Conservation (phyloP, 2,797 vertebrate genomes). For the Rhinoraja longicauda region DNA sequence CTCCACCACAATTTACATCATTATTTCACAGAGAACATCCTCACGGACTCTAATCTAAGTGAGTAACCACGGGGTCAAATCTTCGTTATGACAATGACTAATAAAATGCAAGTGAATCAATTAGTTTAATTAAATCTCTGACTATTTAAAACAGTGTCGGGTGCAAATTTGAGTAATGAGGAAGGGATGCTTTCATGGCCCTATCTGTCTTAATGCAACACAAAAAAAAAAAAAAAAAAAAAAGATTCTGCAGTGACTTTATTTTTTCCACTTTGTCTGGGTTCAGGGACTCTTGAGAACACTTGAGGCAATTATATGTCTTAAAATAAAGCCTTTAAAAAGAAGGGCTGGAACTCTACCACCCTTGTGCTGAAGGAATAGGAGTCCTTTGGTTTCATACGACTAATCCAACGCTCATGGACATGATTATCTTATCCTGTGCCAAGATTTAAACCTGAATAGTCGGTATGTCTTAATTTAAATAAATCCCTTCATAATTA, state of each 20-base stretch:
- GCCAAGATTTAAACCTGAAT: constrained; percentile 55
- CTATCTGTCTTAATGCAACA: constrained; percentile 38
- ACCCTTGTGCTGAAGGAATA: constrained; percentile 41
- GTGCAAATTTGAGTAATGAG: constrained; percentile 37
- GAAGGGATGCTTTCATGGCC: constrained; percentile 30
- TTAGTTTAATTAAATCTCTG: constrained; percentile 85
- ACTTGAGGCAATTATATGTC: constrained; percentile 54
- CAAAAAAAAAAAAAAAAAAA: constrained; percentile 47
- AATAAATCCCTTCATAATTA: constrained; percentile 58
- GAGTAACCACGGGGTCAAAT: constrained; percentile 58
- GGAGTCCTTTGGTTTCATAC: constrained; percentile 47
- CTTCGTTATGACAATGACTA: constrained; percentile 73
- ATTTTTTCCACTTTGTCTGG: constrained; percentile 41
- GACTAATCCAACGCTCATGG: constrained; percentile 60
- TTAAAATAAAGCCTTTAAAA: constrained; percentile 49
- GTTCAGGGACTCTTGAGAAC: constrained; percentile 45
- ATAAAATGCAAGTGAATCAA: constrained; percentile 83
- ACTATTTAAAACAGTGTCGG: constrained; percentile 58
- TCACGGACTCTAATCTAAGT: constrained; percentile 28
- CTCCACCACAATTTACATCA: constrained; percentile 21
- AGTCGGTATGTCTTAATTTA: constrained; percentile 50
- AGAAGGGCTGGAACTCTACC: constrained; percentile 46
- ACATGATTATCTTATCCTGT: constrained; percentile 50
- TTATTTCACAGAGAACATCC: constrained; percentile 34
- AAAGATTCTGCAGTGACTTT: constrained; percentile 41